Evolutionary conservation across 1,140 invertebrate species (phyloP).

Genomic region (Drosophila nebulosa): DNA sequence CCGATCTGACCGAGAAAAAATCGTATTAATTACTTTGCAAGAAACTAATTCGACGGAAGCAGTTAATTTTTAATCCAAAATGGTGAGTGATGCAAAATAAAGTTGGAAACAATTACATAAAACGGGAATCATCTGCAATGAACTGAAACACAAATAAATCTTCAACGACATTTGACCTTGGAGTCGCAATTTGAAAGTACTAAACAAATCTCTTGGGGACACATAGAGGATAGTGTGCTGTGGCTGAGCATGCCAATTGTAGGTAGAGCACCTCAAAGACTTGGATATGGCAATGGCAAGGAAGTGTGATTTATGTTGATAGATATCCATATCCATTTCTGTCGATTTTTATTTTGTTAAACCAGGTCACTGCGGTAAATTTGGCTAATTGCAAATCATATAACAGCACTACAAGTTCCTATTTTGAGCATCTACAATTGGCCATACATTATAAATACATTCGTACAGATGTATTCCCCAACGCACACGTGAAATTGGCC

Average conservation of each 20-base stretch:
- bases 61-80: background rate
- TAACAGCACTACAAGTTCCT: background rate
- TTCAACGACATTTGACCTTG: background rate
- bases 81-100: background rate
- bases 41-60: background rate
- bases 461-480: background rate
- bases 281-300: background rate
- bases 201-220: background rate
- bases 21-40: background rate
- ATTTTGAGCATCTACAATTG: background rate
- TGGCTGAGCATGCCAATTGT: no score
- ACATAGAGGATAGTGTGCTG: background rate
- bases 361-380: constrained; percentile 1
- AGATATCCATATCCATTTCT: constrained; percentile 1
- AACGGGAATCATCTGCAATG: background rate
- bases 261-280: background rate
- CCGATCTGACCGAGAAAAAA: background rate
- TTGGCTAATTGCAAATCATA: constrained; percentile 5
- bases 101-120: background rate
- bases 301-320: background rate
- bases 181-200: background rate
- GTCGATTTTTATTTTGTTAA: background rate
- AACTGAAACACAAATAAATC: background rate
- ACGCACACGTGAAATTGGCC: constrained; percentile 2
- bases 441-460: background rate